A percentile compares a stretch with the other conserved stretches of the same genome.
phyloP scores from a whole-genome alignment of 2,797 vertebrate species.

The Halcyon badia region DNA sequence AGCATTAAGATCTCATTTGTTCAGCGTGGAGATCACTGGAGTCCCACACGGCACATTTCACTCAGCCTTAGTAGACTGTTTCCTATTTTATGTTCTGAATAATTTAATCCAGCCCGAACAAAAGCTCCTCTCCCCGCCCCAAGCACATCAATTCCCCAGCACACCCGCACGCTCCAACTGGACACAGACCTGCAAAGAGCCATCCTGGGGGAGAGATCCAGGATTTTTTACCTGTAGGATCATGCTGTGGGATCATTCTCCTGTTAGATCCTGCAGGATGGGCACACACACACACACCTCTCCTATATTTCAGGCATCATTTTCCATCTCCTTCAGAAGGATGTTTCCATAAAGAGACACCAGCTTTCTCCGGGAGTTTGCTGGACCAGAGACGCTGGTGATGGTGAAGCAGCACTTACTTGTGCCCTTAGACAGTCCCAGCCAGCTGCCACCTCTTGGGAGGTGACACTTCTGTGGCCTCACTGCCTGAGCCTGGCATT shows the following conservation, averaged over 20 bases:
- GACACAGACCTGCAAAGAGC: neutral
- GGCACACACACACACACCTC: fast-evolving
- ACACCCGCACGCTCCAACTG: fast-evolving
- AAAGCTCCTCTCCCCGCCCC: neutral
- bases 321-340: neutral
- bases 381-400: neutral
- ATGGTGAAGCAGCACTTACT: neutral
- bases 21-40: neutral
- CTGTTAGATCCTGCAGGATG: neutral
- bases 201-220: neutral
- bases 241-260: neutral
- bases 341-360: neutral
- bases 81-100: neutral
- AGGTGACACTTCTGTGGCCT: neutral
- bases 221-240: neutral
- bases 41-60: neutral
- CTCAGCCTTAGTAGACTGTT: neutral
- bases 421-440: fast-evolving
- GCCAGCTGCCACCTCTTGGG: neutral
- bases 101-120: neutral
- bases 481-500: neutral
- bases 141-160: neutral
- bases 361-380: neutral
- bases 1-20: neutral
- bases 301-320: neutral